Conservation (phyloP, 2,888 invertebrate genomes). For the Catocala fraxini region DNA sequence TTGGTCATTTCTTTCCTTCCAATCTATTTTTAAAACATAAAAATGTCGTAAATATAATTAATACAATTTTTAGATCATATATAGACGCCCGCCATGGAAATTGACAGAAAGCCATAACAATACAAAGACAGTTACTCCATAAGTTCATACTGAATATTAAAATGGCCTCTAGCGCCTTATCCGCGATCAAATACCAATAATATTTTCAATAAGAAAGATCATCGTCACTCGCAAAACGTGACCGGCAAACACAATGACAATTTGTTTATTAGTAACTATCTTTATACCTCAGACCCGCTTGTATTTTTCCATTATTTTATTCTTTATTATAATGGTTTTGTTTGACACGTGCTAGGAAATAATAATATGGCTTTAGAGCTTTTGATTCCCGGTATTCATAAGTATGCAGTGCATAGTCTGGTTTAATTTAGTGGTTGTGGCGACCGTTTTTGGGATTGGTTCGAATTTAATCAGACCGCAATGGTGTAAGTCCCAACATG, state of each 20-base stretch:
- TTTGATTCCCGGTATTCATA: slow-evolving; percentile 43
- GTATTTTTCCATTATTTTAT: slow-evolving; percentile 56
- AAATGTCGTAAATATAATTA: too few species aligned
- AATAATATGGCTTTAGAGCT: slow-evolving; percentile 35
- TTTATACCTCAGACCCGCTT: slow-evolving; percentile 27
- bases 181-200: slow-evolving; percentile 42
- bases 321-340: slow-evolving; percentile 49
- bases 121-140: slow-evolving; percentile 13
- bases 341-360: slow-evolving; percentile 47
- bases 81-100: too few species aligned
- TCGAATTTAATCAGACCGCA: slow-evolving; percentile 5
- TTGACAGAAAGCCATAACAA: not conserved
- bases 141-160: slow-evolving; percentile 36
- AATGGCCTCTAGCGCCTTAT: slow-evolving; percentile 14
- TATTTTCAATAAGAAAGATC: slow-evolving; percentile 55
- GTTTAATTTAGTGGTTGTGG: slow-evolving; percentile 29
- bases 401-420: slow-evolving; percentile 17
- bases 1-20: too few species aligned
- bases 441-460: slow-evolving; percentile 9
- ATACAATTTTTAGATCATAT: too few species aligned
- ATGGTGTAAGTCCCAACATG: not conserved
- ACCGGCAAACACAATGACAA: slow-evolving; percentile 39
- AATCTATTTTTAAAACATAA: too few species aligned
- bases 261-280: slow-evolving; percentile 42
- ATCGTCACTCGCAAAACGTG: slow-evolving; percentile 52